Conservation (phyloP, 1,140 invertebrate species). For the Ips typographus region DNA sequence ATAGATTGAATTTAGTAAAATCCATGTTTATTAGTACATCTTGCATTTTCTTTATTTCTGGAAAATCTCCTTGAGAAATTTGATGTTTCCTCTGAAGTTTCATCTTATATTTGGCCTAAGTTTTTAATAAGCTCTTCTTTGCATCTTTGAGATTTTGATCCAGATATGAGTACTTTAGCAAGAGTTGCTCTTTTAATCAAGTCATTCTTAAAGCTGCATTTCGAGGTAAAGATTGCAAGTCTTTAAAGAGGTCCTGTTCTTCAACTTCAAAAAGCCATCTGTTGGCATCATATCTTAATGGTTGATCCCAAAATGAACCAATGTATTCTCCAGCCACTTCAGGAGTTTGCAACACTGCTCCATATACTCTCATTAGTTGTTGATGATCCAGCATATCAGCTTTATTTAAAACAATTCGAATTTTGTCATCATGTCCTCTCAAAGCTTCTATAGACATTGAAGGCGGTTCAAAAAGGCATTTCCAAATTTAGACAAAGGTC, state of each 20-base stretch:
- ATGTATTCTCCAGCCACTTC: constrained; percentile 99
- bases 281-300: constrained; percentile 87
- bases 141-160: constrained; percentile 93
- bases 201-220: constrained; percentile 97
- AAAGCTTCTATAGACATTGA: constrained; percentile 95
- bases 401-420: constrained; percentile 97
- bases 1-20: too few relatives aligned
- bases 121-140: constrained; percentile 97
- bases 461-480: constrained; percentile 97
- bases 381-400: constrained; percentile 99
- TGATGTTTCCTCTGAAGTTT: constrained; percentile 85
- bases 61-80: constrained; percentile 97
- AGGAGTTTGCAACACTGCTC: constrained; percentile 94
- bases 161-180: constrained; percentile 96
- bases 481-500: constrained; percentile 93
- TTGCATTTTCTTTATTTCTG: constrained; percentile 95
- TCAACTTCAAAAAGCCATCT: constrained; percentile 92
- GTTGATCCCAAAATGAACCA: constrained; percentile 97
- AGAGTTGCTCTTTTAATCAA: constrained; percentile 94
- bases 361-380: constrained; percentile 97
- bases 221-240: constrained; percentile 89
- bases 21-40: constrained; percentile 62
- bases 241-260: constrained; percentile 94
- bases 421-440: constrained; percentile 96
- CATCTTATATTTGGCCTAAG: constrained; percentile 81